Percentiles rank a stretch among this genome's conserved stretches.
Conservation (phyloP, 1,140 invertebrate species). For the Papilio aristodemus region DNA sequence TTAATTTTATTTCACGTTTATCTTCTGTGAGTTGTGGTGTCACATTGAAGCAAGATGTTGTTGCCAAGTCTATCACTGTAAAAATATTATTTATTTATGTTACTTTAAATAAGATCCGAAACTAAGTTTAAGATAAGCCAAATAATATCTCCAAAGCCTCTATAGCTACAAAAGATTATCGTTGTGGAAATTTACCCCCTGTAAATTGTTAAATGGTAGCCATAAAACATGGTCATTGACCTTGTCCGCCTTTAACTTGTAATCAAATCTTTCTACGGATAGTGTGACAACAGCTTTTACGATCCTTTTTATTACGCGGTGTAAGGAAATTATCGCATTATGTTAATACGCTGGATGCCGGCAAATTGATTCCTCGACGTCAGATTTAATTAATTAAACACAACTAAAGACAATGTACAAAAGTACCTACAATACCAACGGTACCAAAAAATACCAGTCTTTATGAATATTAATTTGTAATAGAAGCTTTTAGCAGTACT, state of each 20-base stretch:
- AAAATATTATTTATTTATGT: no score
- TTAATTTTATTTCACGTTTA: no score
- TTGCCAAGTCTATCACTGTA: no score
- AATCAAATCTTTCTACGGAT: slow-evolving; percentile 18
- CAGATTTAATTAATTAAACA: slow-evolving; percentile 10
- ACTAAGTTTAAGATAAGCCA: background rate
- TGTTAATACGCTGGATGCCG: slow-evolving; percentile 11
- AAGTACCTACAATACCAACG: background rate
- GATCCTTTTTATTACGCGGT: slow-evolving; percentile 13
- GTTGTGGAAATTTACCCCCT: slow-evolving; percentile 16
- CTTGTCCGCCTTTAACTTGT: slow-evolving; percentile 19
- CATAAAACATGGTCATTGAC: background rate
- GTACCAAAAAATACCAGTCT: no score
- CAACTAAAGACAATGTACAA: background rate
- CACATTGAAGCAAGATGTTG: no score
- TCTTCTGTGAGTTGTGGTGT: no score
- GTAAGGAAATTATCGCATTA: slow-evolving; percentile 18
- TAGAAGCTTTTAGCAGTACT: no score
- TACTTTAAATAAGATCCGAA: background rate
- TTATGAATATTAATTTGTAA: no score
- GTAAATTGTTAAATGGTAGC: slow-evolving; percentile 9
- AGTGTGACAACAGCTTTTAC: slow-evolving; percentile 20
- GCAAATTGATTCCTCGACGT: slow-evolving; percentile 1
- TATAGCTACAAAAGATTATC: background rate
- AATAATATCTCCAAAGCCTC: background rate